Evolutionary conservation across 2,113 vertebrate species (phyloP).

Genomic region (Ailurus styani): DNA sequence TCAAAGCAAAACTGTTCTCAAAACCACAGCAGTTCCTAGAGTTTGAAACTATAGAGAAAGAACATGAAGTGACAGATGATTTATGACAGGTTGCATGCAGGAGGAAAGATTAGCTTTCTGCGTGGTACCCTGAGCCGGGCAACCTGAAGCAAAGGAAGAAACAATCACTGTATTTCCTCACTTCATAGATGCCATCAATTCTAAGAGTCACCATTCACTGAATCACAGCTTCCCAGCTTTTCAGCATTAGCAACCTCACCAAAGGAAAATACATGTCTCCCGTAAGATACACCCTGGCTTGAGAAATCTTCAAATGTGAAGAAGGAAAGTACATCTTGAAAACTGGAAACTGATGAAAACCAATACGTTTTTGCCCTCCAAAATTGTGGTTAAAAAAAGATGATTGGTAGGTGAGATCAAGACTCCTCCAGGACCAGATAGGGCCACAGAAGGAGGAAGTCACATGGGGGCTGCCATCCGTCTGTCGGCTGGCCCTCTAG

Average conservation of each 20-base stretch:
- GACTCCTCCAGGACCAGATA: neutral
- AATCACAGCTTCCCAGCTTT: neutral
- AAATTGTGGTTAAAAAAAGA: neutral
- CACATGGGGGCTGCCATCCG: too few relatives aligned
- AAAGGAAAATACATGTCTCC: neutral
- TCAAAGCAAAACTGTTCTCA: neutral
- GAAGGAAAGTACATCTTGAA: neutral
- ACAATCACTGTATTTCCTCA: neutral
- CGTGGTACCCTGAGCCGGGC: neutral
- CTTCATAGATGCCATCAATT: neutral
- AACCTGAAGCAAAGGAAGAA: neutral
- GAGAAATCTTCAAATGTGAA: neutral
- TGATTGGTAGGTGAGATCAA: neutral
- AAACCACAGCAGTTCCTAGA: neutral
- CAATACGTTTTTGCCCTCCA: neutral
- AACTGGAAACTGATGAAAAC: neutral
- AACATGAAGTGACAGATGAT: neutral
- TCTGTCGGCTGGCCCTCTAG: neutral
- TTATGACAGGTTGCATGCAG: neutral
- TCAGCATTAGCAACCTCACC: neutral
- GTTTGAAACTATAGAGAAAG: slow-evolving; percentile 5
- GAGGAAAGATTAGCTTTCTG: neutral
- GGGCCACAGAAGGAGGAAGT: neutral
- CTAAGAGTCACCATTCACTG: neutral
- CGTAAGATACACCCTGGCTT: neutral